Evolutionary conservation across 2,888 invertebrate species (phyloP), one percentile per base, ranked within the genome.

Genomic region (Lochmaea crataegi): DNA sequence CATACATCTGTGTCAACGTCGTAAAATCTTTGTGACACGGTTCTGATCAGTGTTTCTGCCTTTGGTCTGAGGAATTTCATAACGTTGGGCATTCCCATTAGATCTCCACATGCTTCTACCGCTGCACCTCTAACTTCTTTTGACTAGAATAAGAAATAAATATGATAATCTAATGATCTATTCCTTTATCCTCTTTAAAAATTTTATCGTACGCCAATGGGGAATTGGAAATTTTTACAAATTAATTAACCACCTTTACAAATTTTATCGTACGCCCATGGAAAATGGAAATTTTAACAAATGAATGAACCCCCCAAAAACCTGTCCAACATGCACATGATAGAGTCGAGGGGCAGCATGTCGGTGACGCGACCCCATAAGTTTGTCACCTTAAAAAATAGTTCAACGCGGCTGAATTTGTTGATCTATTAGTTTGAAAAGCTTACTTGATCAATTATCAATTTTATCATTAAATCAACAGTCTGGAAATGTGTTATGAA

Each of bases 1-100:
- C 71, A 38, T 5, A 75, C 68, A 61, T 66, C 56, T n/a, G 45
- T 18, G 45, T 75, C 71, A 1, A 68, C 65, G 58, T 75, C 75
- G n/a, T 71, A 73, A 57, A 75, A 75, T 56, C 75, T 61, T 60
- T 75, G 71, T 41, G 48, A 63, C 14, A 73, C 51, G n/a, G 65
- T 7, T 53, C 61, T 71, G 9, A 65, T 45, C 38, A 73, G 65
- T 42, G 66, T 66, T 9, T 68, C 48, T n/a, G 51, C 11, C 22
- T 32, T 7, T 0, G 42, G 60, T 66, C 65, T 71, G 6, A 73
- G 26, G 41, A 65, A 71, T 16, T 57, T 48, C 3, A 71, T 16
- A 65, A 71, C 26, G n/a, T 18, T 26, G 16, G 73, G 53, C 2
- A 70, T 68, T 18, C 38, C 53, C 9, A 71, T 57, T n/a, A 75